phyloP scores from a whole-genome alignment of 2,888 invertebrate species.

The Epinotia brunnichana region DNA sequence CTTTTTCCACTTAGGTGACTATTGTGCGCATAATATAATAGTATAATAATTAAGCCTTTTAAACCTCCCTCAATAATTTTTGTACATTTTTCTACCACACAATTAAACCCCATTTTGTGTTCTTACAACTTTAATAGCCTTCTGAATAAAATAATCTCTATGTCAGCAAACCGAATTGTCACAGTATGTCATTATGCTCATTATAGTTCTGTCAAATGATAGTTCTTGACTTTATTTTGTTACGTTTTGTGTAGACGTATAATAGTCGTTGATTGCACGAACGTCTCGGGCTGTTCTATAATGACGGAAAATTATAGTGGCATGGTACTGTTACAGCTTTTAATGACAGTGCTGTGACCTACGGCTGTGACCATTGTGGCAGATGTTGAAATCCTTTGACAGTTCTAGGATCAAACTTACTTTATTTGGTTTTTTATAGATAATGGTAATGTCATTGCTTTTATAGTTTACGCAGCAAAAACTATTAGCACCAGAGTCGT shows the following conservation, averaged over 20 bases:
- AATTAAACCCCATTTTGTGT: slow-evolving; percentile 22
- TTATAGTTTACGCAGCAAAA: too few relatives aligned
- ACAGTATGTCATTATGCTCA: slow-evolving; percentile 30
- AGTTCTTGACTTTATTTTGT: slow-evolving; percentile 47
- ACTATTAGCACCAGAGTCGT: too few relatives aligned
- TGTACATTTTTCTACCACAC: neutral
- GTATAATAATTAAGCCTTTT: neutral
- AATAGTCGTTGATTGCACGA: slow-evolving; percentile 61
- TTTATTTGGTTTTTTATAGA: neutral
- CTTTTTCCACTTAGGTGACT: too few relatives aligned
- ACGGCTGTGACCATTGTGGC: slow-evolving; percentile 46
- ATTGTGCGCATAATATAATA: too few relatives aligned
- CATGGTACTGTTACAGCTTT: slow-evolving; percentile 53
- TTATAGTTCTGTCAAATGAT: slow-evolving; percentile 36
- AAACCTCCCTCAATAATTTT: slow-evolving; percentile 1
- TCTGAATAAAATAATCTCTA: slow-evolving; percentile 39
- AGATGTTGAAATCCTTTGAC: slow-evolving; percentile 49
- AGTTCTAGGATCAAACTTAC: slow-evolving; percentile 26
- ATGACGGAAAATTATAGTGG: slow-evolving; percentile 61
- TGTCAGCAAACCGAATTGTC: slow-evolving; percentile 27
- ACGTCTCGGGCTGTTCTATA: slow-evolving; percentile 58
- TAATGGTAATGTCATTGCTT: too few relatives aligned
- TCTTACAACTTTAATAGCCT: slow-evolving; percentile 10
- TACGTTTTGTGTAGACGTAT: slow-evolving; percentile 49
- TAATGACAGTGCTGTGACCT: slow-evolving; percentile 49